These are phyloP conservation scores for Charina bottae DNA, from an alignment of 2,113 vertebrate species.

Conservation along the genomic window DNA sequence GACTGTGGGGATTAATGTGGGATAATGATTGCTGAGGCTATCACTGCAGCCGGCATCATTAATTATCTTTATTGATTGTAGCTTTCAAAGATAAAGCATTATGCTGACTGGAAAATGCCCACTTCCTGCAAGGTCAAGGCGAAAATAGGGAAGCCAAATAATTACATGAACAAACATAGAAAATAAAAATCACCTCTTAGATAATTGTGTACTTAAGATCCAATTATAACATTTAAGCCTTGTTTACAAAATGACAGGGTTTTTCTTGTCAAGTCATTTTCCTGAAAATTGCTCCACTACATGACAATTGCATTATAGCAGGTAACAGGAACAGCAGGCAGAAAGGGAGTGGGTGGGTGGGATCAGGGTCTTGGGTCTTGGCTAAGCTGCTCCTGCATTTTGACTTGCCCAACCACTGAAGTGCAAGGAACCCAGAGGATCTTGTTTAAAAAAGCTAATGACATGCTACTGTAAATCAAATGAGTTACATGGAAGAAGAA, in stretches of 20 bases:
- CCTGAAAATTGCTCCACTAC: constrained; percentile 68
- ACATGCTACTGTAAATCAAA: constrained; percentile 65
- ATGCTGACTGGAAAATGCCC: constrained; percentile 99
- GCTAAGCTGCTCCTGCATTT: constrained; percentile 44
- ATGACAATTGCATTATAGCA: constrained; percentile 69
- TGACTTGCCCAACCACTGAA: constrained; percentile 63
- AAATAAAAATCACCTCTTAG: constrained; percentile 82
- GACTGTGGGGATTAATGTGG: constrained; percentile 98
- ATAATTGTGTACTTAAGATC: constrained; percentile 82
- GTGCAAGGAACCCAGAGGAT: constrained; percentile 38
- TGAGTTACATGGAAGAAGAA: constrained; percentile 63
- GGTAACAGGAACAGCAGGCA: constrained; percentile 61
- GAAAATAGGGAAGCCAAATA: constrained; percentile 90
- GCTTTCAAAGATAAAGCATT: constrained; percentile 99
- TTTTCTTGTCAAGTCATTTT: constrained; percentile 72
- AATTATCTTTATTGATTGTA: constrained; percentile 99
- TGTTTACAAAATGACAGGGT: constrained; percentile 67
- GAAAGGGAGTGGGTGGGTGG: constrained; percentile 40
- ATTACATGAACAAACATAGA: constrained; percentile 86
- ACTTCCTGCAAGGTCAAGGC: constrained; percentile 97
- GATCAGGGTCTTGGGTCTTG: constrained; percentile 58
- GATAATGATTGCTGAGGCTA: constrained; percentile 99
- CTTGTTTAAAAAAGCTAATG: constrained; percentile 66
- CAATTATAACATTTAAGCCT: constrained; percentile 75
- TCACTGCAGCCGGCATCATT: constrained; percentile 99